Evolutionary conservation across 2,888 invertebrate genomes (phyloP), one percentile per base, ranked within the genome.

Genomic region (Drosophila helvetica): DNA sequence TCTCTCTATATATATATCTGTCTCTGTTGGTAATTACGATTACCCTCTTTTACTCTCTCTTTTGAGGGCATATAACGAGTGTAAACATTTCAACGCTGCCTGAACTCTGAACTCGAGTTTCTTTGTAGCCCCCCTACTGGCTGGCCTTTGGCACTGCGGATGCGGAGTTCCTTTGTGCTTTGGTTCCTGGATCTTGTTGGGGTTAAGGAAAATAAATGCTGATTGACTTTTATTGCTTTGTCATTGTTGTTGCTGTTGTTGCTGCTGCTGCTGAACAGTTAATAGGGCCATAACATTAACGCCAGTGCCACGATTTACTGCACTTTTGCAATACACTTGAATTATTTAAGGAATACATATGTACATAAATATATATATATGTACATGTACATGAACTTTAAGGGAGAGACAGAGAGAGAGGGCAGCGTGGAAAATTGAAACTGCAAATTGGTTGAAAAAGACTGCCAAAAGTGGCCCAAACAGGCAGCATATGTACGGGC

Each of bases 151-250:
- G 38, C 48, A n/a, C 38, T 25, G 15, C 12, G 2, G 25, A 22
- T 9, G 22, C 17, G 19, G 25, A 48, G 57, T 64, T 68, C 54
- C 67, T 54, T 60, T 51, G 27, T 75, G 55, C 53, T 67, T 72
- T 70, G 56, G 12, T 12, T 61, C 66, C 63, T 75, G 50, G 67
- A 65, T 71, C 45, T 62, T 67, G 64, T 15, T 72, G 71, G 77
- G 66, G 77, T 71, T 75, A 85, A 86, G 75, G 79, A 70, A 80
- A 85, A 87, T 80, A 78, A 86, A 89, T 86, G 88, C 73, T 86
- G 89, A 88, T 84, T 85, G 87, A 86, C 81, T 88, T 87, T 88
- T 83, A 87, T 87, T 81, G 86, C 59, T 57, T 63, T 68, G 77
- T 74, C 73, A 72, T 66, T 71, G 71, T 63, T 64, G 47, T 47